Evolutionary conservation across 2,113 vertebrate species (phyloP), one percentile per base, ranked within the genome.

Genomic region (Prolemur simus): DNA sequence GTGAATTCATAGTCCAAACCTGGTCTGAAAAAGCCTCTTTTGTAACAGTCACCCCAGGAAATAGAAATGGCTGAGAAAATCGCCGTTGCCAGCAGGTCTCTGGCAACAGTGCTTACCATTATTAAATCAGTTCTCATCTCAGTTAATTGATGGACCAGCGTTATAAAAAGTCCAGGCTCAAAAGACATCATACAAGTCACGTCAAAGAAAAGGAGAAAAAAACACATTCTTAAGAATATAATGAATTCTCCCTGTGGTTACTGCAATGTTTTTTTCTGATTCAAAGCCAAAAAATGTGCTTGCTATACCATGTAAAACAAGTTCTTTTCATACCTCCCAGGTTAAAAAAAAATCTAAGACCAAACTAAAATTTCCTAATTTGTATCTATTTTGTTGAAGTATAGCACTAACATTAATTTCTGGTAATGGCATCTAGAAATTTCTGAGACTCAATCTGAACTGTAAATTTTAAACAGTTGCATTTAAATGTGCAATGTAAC

Each of bases 101-200:
- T 93, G 82, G 78, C 66, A 84, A 94, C 34, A 96, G 90, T 56
- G 10, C 56, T 81, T 54, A 87, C 81, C 37, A 25, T 83, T 87
- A 86, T 82, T 83, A 92, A 96, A 89, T 87, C 82, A 93, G n/a
- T 96, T 96, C 85, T 96, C 80, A 58, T 71, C 80, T 95, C 83
- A 95, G 74, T 66, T 95, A 92, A 96, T 25, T 96, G 78, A 96
- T 15, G 54, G 52, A 64, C 54, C 63, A 78, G 60, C 8, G 49
- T 92, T 68, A 92, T 71, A 92, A 88, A 94, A 95, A 76, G 29
- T 60, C n/a, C 68, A 95, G 91, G 84, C 32, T 94, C 91, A 94
- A 89, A 90, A 90, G 47, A 91, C 66, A 96, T 91, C 69, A 91
- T 27, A 82, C 23, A 97, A 96, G 81, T 73, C 63, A 63, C 6